These are phyloP conservation scores for Anagyrus pseudococci DNA, from an alignment of 2,888 invertebrate species.

Conservation along the genomic window DNA sequence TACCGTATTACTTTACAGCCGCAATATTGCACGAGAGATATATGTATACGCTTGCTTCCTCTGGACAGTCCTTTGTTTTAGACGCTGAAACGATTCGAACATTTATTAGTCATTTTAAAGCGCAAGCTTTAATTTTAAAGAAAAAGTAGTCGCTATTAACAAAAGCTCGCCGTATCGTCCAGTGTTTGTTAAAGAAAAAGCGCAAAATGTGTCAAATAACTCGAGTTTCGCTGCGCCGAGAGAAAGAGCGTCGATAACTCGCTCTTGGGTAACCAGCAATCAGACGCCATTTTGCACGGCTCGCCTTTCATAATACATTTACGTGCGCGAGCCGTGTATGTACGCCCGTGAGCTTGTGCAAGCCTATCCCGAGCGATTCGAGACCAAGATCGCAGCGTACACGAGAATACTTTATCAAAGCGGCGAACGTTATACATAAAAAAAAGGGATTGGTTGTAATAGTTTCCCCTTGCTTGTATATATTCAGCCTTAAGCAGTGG, in stretches of 20 bases:
- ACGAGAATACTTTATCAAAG: no score
- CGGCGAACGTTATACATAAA: no score
- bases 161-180: no score
- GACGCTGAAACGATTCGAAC: background rate
- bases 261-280: slow-evolving; percentile 19
- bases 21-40: background rate
- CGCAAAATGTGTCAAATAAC: slow-evolving; percentile 27
- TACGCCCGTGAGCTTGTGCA: background rate
- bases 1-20: background rate
- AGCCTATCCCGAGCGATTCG: background rate
- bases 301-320: slow-evolving; percentile 4
- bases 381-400: background rate
- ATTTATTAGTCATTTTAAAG: background rate
- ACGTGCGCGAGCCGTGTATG: background rate
- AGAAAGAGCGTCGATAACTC: slow-evolving; percentile 19
- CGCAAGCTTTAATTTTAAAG: no score
- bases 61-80: background rate
- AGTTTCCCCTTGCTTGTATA: no score
- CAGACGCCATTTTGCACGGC: slow-evolving; percentile 30
- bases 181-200: background rate
- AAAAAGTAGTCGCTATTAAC: no score
- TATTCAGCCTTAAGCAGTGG: no score
- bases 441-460: no score
- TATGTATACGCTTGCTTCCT: background rate
- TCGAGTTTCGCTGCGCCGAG: background rate